phyloP scores from a whole-genome alignment of 2,797 vertebrate genomes.

The Fistularia commersonii region DNA sequence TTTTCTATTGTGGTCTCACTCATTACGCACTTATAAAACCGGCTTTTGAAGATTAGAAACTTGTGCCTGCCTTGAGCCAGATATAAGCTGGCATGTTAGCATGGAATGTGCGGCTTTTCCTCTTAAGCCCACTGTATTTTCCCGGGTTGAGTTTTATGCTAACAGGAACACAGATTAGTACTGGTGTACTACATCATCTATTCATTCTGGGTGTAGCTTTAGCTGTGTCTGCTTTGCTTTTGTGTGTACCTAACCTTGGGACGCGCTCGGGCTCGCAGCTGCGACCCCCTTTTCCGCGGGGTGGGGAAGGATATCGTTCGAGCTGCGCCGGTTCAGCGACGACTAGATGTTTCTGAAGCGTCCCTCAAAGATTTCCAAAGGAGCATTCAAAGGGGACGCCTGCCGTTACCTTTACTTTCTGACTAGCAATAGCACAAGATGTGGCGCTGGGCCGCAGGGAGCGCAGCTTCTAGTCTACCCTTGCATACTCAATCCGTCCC shows the following conservation, averaged over 20 bases:
- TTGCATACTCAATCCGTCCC: too few species aligned
- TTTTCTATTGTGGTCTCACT: conserved; percentile 77
- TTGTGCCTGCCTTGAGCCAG: conserved; percentile 62
- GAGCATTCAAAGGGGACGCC: too few species aligned
- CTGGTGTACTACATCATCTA: conserved; percentile 39
- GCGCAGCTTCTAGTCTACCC: too few species aligned
- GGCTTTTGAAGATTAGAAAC: conserved; percentile 79
- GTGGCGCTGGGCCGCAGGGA: neutral
- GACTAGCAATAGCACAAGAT: too few species aligned
- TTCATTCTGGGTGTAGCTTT: conserved; percentile 47
- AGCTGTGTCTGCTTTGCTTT: conserved; percentile 42
- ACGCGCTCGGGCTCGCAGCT: conserved; percentile 15
- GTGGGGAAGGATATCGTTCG: neutral
- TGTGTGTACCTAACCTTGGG: conserved; percentile 23
- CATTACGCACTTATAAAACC: conserved; percentile 76
- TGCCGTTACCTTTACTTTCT: too few species aligned
- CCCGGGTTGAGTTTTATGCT: conserved; percentile 49
- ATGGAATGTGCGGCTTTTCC: conserved; percentile 67
- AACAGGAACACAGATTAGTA: conserved; percentile 65
- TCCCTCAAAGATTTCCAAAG: too few species aligned
- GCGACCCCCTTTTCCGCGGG: conserved; percentile 14
- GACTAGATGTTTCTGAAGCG: conserved; percentile 2
- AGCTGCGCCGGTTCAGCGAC: conserved; percentile 14
- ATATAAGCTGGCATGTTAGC: conserved; percentile 70
- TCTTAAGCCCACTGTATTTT: conserved; percentile 57